Conservation (phyloP, 2,888 invertebrate genomes). For the Flexamia atlantica region DNA sequence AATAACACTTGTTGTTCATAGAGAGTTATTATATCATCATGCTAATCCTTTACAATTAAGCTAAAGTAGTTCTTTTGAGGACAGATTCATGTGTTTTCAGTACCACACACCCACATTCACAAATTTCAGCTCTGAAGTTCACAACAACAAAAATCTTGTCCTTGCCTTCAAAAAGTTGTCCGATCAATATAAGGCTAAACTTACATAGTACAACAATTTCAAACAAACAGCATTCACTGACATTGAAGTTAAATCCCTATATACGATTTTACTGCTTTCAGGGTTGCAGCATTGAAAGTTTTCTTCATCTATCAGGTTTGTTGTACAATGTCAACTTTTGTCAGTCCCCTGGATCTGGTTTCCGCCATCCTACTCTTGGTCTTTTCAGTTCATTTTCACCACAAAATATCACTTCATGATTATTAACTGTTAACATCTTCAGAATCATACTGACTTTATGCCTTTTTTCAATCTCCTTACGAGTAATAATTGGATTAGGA, state of each 20-base stretch:
- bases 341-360: constrained; percentile 71
- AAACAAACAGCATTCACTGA: constrained; percentile 42
- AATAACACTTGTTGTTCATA: background rate
- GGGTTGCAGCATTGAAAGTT: constrained; percentile 32
- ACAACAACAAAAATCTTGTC: constrained; percentile 46
- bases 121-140: constrained; percentile 1
- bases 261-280: constrained; percentile 34
- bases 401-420: constrained; percentile 62
- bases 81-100: background rate
- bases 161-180: background rate
- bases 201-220: constrained; percentile 53
- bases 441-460: constrained; percentile 54
- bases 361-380: constrained; percentile 71
- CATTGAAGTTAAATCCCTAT: constrained; percentile 49
- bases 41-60: constrained; percentile 16
- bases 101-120: background rate
- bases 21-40: background rate
- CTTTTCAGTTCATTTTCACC: constrained; percentile 70
- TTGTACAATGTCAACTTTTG: constrained; percentile 68
- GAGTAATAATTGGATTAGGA: no score
- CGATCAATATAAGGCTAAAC: background rate
- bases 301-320: constrained; percentile 69
- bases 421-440: constrained; percentile 41
- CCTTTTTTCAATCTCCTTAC: background rate
- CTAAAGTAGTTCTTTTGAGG: background rate